Conservation (phyloP, 2,888 invertebrate species). For the Trissoscelio sp. region DNA sequence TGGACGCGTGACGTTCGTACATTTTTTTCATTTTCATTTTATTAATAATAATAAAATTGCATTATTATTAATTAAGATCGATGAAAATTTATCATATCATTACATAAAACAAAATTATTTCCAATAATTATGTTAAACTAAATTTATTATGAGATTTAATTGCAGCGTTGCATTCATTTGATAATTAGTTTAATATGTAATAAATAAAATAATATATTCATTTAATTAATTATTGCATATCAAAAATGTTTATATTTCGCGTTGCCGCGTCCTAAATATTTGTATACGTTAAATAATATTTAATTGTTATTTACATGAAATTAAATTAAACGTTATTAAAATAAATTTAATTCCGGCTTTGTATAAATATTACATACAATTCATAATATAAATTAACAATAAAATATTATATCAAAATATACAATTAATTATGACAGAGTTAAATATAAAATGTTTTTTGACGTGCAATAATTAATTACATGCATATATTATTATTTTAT, state of each 20-base stretch:
- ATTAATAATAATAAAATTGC: not conserved
- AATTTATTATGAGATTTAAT: not conserved
- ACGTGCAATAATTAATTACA: too few relatives aligned
- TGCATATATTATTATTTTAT: too few relatives aligned
- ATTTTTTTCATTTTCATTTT: not conserved
- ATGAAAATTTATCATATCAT: too few relatives aligned
- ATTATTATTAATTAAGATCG: not conserved
- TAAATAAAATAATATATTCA: slow-evolving; percentile 12
- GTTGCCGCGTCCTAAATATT: slow-evolving; percentile 9
- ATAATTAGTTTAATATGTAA: slow-evolving; percentile 17
- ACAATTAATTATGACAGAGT: too few relatives aligned
- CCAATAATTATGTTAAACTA: not conserved
- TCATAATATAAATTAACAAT: too few relatives aligned
- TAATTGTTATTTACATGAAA: slow-evolving; percentile 27
- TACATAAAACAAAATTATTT: not conserved
- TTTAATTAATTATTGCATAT: not conserved
- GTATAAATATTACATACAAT: too few relatives aligned
- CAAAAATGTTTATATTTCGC: slow-evolving; percentile 9
- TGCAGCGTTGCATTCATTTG: not conserved
- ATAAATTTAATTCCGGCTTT: too few relatives aligned
- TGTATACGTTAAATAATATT: slow-evolving; percentile 5
- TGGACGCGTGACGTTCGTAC: not conserved
- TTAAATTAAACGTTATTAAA: slow-evolving; percentile 31
- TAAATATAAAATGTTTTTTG: too few relatives aligned
- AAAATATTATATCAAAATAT: too few relatives aligned